Conservation (phyloP, 2,113 vertebrate species). For the Poecilia latipinna region DNA sequence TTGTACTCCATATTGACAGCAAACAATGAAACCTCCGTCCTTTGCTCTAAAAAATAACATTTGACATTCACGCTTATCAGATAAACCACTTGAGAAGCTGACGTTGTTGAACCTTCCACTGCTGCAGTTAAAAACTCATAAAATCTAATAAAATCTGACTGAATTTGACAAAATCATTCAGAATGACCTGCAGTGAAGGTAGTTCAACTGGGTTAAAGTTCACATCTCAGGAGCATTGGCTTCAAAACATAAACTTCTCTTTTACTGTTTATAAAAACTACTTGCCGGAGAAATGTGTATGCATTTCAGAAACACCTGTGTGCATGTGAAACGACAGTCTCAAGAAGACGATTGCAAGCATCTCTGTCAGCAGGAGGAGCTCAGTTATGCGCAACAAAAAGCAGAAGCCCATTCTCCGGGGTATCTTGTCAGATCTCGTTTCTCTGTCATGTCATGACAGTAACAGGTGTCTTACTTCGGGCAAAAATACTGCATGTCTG, state of each 20-base stretch:
- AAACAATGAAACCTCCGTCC: too few relatives aligned
- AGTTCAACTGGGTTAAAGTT: too few relatives aligned
- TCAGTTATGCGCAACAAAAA: slow-evolving; percentile 51
- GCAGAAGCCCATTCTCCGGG: slow-evolving; percentile 63
- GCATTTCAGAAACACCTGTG: slow-evolving; percentile 8
- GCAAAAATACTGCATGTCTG: slow-evolving; percentile 62
- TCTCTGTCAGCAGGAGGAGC: slow-evolving; percentile 45
- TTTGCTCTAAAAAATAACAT: too few relatives aligned
- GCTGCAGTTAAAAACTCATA: too few relatives aligned
- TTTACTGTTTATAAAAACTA: slow-evolving; percentile 10
- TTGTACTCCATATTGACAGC: too few relatives aligned
- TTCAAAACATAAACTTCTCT: slow-evolving; percentile 32
- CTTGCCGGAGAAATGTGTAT: slow-evolving; percentile 12
- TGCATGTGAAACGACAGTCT: slow-evolving; percentile 18
- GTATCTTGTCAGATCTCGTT: slow-evolving; percentile 62
- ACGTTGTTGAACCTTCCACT: too few relatives aligned
- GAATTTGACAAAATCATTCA: too few relatives aligned
- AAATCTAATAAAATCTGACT: too few relatives aligned
- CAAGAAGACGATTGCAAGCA: slow-evolving; percentile 23
- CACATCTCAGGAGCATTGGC: slow-evolving; percentile 27
- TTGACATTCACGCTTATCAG: too few relatives aligned
- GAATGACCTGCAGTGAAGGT: too few relatives aligned
- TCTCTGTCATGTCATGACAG: slow-evolving; percentile 64
- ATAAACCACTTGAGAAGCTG: too few relatives aligned
- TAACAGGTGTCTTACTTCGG: slow-evolving; percentile 75